Percentiles rank a stretch among this genome's conserved stretches.
Evolutionary conservation across 2,888 invertebrate species (phyloP).

Genomic region (Priocnemis perturbator): DNA sequence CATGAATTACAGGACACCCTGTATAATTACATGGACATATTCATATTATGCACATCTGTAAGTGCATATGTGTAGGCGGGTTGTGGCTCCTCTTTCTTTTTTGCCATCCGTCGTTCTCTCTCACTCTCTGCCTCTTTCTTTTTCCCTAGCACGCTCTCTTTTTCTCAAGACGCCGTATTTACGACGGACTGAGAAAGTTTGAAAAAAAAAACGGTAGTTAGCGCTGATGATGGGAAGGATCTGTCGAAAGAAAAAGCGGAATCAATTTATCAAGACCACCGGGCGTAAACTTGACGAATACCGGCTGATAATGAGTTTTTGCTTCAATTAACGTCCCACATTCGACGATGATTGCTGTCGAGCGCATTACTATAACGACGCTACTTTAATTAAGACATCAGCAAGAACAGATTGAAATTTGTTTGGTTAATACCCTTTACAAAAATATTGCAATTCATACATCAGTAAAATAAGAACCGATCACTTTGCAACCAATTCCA

Average conservation of each 20-base stretch:
- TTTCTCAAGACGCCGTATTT: slow-evolving; percentile 23
- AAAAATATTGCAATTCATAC: no score
- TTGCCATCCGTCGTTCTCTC: neutral
- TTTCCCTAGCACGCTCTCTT: slow-evolving; percentile 10
- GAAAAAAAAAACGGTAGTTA: slow-evolving; percentile 30
- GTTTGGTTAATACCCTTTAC: no score
- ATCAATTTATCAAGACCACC: slow-evolving; percentile 25
- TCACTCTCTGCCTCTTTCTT: neutral
- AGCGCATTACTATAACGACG: no score
- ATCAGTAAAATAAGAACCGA: no score
- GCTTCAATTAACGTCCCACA: slow-evolving; percentile 3
- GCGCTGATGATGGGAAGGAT: slow-evolving; percentile 27
- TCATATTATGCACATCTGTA: no score
- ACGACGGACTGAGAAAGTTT: neutral
- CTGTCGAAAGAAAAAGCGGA: slow-evolving; percentile 23
- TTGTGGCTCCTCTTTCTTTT: slow-evolving; percentile 9
- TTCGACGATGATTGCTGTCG: slow-evolving; percentile 7
- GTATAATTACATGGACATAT: no score
- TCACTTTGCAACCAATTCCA: no score
- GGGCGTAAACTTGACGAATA: no score
- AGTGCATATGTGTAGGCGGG: slow-evolving; percentile 16
- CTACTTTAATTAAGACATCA: no score
- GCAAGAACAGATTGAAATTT: no score
- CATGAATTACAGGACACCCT: no score
- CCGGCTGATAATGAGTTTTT: no score